Evolutionary conservation across 1,140 invertebrate species (phyloP), one percentile per base, ranked within the genome.

Genomic region (Bombus breviceps): DNA sequence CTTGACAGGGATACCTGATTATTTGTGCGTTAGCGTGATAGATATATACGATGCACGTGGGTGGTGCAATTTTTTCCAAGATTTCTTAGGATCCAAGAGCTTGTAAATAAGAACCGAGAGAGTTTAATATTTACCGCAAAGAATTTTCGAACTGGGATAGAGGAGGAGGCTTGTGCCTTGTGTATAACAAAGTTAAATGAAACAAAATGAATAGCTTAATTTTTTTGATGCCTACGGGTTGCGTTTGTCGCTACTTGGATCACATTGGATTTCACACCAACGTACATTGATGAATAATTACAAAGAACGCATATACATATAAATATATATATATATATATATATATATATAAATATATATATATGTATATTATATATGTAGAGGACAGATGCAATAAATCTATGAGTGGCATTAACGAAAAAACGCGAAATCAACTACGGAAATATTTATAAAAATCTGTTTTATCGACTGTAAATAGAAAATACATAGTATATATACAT

Each of bases 331-430:
- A 66, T 28, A 76, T 1, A 34, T 28, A 81, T 66, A 66, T 18
- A 43, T 10, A 43, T 22, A 18, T 73, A 41, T 80, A 68, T 12
- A 34, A 28, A 76, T 6, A 53, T 53, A 43, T 53, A 43, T 4
- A 43, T 37, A 66, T 43, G 34, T 75, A 72, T 66, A 66, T 43
- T 18, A 43, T 22, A n/a, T 85, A 34, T 80, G 69, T 62, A 85
- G 15, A 85, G 83, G 69, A 80, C 43, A 80, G 83, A 80, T 85
- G 83, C 83, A 85, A 85, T 85, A 85, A 53, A 57, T 72, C 47
- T 69, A 73, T 39, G 53, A 41, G 77, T 47, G 83, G 74, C 83
- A 77, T 84, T 84, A 84, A 73, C 6, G 71, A 53, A 6, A 18
- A 53, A 53, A 22, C 47, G 47, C 71, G 71, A n/a, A 39, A 75